Evolutionary conservation across 2,888 invertebrate species (phyloP), one percentile per base, ranked within the genome.

Genomic region (Timema cristinae): DNA sequence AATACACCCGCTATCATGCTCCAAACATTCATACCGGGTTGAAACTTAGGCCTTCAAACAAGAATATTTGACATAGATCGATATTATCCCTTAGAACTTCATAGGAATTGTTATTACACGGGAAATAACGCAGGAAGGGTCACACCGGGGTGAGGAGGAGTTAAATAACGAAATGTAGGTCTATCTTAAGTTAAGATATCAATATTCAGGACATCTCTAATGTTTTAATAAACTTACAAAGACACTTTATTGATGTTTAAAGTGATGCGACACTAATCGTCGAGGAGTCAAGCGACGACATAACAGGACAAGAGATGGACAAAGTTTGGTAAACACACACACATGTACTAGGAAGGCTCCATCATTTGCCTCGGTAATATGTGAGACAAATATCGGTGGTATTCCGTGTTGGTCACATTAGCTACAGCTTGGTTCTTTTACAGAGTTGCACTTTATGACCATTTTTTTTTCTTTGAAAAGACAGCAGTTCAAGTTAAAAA

Each of bases 251-350:
- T n/a, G n/a, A n/a, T n/a, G n/a, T n/a, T 47, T 61, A 61, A 61
- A 61, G 47, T 32, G 10, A n/a, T 61, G 0, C 5, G 47, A 61
- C 61, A 16, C 16, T 7, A 61, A 61, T 16, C 15, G 61, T 7
- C 61, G 47, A 10, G 47, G 8, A 13, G 50, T 11, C 47, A 56
- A 69, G 8, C n/a, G 47, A 50, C 2, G 7, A 50, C 2, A 6
- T 63, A 5, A 32, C 4, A 49, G 10, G 13, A 6, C n/a, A 69
- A 69, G 51, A 69, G 63, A 69, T 69, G 69, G 69, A 69, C 69
- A 69, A 69, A 69, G 69, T 16, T 69, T 63, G 48, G 50, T 63
- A 50, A 50, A 69, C 63, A 63, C 68, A 10, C 52, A 67, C 59
- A 69, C 69, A 56, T 47, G 54, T 52, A 52, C 15, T 56, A 56